These are phyloP conservation scores for Tapera naevia DNA, from an alignment of 2,797 vertebrate genomes.

Conservation along the genomic window DNA sequence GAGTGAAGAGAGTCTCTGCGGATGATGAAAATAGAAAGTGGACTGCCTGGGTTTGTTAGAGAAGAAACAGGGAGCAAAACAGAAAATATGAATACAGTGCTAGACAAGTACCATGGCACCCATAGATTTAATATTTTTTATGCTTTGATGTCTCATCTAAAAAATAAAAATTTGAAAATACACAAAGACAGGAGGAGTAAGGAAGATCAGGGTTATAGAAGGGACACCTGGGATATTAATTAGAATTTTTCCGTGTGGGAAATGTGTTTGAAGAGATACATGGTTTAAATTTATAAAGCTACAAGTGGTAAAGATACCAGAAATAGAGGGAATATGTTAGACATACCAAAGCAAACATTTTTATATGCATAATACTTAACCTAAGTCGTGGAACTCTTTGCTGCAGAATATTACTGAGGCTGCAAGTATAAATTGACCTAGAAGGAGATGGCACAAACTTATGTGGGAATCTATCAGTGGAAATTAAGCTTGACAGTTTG, in stretches of 20 bases:
- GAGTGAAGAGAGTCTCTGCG: not conserved
- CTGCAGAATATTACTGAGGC: slow-evolving; percentile 1
- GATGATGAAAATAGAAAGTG: not conserved
- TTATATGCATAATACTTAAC: not conserved
- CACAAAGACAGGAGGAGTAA: not conserved
- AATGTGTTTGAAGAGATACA: not conserved
- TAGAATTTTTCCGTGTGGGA: not conserved
- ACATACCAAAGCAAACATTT: slow-evolving; percentile 40
- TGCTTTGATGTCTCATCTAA: not conserved
- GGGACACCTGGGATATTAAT: not conserved
- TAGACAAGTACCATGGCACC: not conserved
- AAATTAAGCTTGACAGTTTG: slow-evolving; percentile 12
- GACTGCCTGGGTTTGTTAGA: not conserved
- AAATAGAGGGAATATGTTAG: not conserved
- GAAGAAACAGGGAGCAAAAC: not conserved
- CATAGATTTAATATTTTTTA: not conserved
- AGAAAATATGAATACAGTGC: not conserved
- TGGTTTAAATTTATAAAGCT: slow-evolving; percentile 15
- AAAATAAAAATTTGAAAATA: not conserved
- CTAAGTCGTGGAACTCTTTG: not conserved
- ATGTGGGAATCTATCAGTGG: not conserved
- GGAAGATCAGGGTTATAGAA: not conserved
- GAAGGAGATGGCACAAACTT: slow-evolving; percentile 19
- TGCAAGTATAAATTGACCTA: slow-evolving; percentile 7
- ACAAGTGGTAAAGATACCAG: not conserved